A percentile compares a stretch with the other conserved stretches of the same genome.
These are phyloP conservation scores for Malurus melanocephalus DNA, from an alignment of 2,113 vertebrate species.

Conservation along the genomic window DNA sequence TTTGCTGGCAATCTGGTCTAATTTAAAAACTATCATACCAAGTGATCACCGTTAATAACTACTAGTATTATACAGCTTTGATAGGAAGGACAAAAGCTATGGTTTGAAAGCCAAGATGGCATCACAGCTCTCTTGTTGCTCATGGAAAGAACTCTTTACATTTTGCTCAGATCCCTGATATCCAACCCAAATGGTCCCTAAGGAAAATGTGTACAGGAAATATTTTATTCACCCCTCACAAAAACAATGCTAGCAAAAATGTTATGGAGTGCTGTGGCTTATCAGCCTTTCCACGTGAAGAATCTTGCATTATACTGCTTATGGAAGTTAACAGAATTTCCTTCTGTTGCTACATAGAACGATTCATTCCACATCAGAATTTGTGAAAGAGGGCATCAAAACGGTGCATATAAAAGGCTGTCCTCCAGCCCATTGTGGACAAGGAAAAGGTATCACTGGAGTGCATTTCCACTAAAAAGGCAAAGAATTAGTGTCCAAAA, in stretches of 20 bases:
- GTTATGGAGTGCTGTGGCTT: background rate
- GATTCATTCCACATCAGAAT: background rate
- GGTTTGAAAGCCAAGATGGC: constrained; percentile 33
- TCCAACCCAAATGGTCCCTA: background rate
- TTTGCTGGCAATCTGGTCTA: constrained; percentile 51
- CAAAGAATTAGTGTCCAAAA: background rate
- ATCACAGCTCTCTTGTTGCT: background rate
- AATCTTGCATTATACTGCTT: background rate
- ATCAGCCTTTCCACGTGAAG: background rate
- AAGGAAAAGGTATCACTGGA: background rate
- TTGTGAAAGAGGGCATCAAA: background rate
- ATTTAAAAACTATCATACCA: constrained; percentile 69
- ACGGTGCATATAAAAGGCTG: background rate
- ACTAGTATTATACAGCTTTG: constrained; percentile 38
- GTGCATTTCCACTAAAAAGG: background rate
- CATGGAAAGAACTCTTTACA: background rate
- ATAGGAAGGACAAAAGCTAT: constrained; percentile 64
- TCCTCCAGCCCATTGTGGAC: background rate
- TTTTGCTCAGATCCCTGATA: background rate
- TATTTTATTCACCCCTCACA: background rate
- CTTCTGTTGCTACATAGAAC: background rate
- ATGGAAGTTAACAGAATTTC: background rate
- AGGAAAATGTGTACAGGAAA: background rate
- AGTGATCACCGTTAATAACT: constrained; percentile 60
- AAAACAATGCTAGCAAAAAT: background rate